phyloP scores from a whole-genome alignment of 30 jellyfish, hydroid and myxozoan species.

The Sanderia malayensis region DNA sequence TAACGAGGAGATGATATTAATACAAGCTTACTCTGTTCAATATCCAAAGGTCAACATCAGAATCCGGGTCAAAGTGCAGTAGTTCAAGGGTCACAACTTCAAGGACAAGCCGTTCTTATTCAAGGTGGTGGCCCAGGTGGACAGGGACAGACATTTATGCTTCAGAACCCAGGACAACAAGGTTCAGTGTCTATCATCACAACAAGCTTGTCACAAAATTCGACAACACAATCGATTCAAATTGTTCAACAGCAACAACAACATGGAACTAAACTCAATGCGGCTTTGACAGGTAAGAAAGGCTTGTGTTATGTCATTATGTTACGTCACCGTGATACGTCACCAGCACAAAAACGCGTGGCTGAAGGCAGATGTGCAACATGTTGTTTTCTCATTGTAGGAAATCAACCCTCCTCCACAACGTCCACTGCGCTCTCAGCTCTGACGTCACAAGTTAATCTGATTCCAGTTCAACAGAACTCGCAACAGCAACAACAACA shows the following conservation, averaged over 20 bases:
- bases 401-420: conserved; percentile 51
- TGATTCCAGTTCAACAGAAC: conserved; percentile 85
- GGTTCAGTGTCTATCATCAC: conserved; percentile 87
- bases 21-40: too few species aligned
- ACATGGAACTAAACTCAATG: conserved; percentile 38
- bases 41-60: conserved; percentile 90
- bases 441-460: conserved; percentile 95
- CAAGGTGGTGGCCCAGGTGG: conserved; percentile 78
- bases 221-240: conserved; percentile 82
- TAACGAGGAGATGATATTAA: too few species aligned
- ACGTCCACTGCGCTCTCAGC: conserved; percentile 94
- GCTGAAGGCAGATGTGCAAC: too few species aligned
- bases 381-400: too few species aligned
- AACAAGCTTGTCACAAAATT: conserved; percentile 71
- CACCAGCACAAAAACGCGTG: too few species aligned
- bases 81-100: conserved; percentile 84
- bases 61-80: conserved; percentile 61
- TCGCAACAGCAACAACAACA: too few species aligned
- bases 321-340: too few species aligned
- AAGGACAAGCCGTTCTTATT: conserved; percentile 92
- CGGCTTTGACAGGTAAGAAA: conserved; percentile 41
- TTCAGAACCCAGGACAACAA: conserved; percentile 87
- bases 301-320: neutral
- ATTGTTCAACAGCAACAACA: conserved; percentile 85
- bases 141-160: conserved; percentile 92